Percentiles rank a stretch among this genome's conserved stretches.
These are phyloP conservation scores for Keiferia lycopersicella DNA, from an alignment of 2,888 invertebrate genomes.

Conservation along the genomic window DNA sequence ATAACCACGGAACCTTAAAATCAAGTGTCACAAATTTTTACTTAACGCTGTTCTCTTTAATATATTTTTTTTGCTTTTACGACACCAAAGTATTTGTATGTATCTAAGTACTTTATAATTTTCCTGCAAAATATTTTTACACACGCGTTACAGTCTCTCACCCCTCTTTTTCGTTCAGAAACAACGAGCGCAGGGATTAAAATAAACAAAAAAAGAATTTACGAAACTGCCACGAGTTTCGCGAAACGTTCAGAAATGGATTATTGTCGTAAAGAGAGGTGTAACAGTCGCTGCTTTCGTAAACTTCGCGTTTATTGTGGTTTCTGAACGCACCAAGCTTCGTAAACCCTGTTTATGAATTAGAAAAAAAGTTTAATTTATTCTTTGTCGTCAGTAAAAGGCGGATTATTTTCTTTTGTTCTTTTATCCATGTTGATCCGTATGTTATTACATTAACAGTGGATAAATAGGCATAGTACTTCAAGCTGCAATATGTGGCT, in stretches of 20 bases:
- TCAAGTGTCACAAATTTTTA: too few relatives aligned
- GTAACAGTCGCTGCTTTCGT: constrained; percentile 50
- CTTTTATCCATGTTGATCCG: too few relatives aligned
- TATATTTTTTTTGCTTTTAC: neutral
- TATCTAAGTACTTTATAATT: neutral
- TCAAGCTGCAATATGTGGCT: too few relatives aligned
- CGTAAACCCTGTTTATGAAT: constrained; percentile 28
- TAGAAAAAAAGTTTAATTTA: too few relatives aligned
- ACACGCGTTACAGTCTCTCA: neutral
- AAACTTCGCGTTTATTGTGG: constrained; percentile 68
- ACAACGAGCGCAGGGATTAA: constrained; percentile 16
- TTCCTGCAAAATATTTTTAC: neutral
- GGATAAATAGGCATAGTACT: too few relatives aligned
- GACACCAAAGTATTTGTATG: too few relatives aligned
- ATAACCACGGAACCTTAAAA: too few relatives aligned
- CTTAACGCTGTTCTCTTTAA: too few relatives aligned
- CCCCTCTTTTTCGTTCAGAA: constrained; percentile 8
- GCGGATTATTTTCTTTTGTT: too few relatives aligned
- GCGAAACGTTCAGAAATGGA: constrained; percentile 63
- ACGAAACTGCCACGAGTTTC: constrained; percentile 34
- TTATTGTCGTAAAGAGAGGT: constrained; percentile 68
- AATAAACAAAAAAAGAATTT: constrained; percentile 19
- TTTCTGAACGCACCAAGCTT: constrained; percentile 53
- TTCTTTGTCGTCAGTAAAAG: too few relatives aligned
- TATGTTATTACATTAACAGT: too few relatives aligned